phyloP scores from a whole-genome alignment of 2,113 vertebrate species.

The Mus pahari region DNA sequence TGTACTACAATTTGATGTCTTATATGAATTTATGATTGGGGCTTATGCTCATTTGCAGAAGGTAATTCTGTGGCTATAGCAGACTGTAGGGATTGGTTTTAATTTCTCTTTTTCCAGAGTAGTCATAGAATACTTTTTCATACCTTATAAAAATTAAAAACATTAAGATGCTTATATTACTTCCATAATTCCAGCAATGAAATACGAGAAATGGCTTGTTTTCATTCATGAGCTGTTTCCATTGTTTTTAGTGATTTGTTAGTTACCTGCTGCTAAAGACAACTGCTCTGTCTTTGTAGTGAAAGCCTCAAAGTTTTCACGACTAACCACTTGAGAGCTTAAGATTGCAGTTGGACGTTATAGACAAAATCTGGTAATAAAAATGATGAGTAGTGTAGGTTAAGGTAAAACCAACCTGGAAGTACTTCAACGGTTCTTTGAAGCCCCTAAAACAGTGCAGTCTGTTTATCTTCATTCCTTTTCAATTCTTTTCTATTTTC shows the following conservation, averaged over 20 bases:
- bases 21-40: background rate
- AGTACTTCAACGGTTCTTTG: background rate
- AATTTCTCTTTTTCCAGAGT: background rate
- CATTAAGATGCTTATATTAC: background rate
- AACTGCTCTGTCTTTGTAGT: background rate
- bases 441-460: background rate
- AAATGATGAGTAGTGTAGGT: background rate
- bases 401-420: background rate
- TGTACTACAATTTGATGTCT: background rate
- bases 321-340: background rate
- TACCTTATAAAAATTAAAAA: background rate
- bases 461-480: background rate
- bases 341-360: background rate
- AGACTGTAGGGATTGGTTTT: background rate
- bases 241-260: background rate
- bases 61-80: background rate
- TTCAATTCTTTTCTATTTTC: background rate
- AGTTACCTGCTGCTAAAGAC: background rate
- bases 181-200: background rate
- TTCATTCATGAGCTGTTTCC: background rate
- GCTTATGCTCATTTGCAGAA: background rate
- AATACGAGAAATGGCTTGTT: background rate
- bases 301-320: background rate
- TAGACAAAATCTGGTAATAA: background rate
- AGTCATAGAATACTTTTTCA: background rate